These are phyloP conservation scores for Orchesella cincta DNA, from an alignment of 1,140 invertebrate genomes.

Conservation along the genomic window DNA sequence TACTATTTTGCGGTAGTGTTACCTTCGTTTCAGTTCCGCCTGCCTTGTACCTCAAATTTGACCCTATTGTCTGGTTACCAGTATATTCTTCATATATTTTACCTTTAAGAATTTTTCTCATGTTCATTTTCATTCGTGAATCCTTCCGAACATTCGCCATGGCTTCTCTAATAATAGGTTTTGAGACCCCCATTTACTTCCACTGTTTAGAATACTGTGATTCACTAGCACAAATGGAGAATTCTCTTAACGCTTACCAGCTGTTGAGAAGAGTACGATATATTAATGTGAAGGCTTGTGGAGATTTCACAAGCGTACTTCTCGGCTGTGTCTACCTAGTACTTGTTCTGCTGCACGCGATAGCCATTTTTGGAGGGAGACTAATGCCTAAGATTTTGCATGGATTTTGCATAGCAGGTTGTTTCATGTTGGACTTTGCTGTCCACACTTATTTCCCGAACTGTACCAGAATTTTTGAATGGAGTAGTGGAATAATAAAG, in stretches of 20 bases:
- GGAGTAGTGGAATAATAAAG: neutral
- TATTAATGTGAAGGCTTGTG: neutral
- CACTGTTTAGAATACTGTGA: neutral
- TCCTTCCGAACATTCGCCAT: neutral
- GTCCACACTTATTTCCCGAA: neutral
- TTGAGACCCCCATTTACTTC: neutral
- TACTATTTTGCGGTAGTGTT: no score
- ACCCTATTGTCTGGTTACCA: no score
- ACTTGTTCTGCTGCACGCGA: neutral
- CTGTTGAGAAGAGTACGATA: neutral
- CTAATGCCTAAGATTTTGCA: no score
- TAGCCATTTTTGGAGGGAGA: no score
- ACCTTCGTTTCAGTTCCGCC: no score
- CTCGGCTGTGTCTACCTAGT: neutral
- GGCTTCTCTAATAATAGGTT: neutral
- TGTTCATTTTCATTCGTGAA: neutral
- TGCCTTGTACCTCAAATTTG: no score
- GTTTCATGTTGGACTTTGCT: neutral
- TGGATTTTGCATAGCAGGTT: neutral
- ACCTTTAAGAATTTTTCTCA: no score
- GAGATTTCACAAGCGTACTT: neutral
- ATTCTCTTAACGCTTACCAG: neutral
- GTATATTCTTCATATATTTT: no score
- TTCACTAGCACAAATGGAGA: neutral
- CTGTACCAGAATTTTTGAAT: neutral